Evolutionary conservation across 1,140 invertebrate species (phyloP), one percentile per base, ranked within the genome.

Genomic region (Brachionus rotundiformis): DNA sequence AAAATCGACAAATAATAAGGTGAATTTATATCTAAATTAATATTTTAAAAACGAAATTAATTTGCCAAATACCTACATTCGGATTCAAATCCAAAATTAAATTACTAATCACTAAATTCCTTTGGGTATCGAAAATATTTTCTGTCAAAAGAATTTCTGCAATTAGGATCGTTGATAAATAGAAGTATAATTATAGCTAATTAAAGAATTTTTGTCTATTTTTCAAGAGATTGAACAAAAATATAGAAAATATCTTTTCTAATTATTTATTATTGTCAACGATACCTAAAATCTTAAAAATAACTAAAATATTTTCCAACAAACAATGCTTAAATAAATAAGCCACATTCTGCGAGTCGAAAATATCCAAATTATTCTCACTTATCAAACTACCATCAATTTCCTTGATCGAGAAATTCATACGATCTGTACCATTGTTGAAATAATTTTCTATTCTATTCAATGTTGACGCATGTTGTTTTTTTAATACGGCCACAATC

Each of bases 241-340:
- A 41, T 11, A 13, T 1, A n/a, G 3, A 49, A 4, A 25, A 54
- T 1, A 54, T 54, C 1, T 0, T 19, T 54, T 11, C 0, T 7
- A 68, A 33, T 68, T 8, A 68, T 68, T 68, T 36, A 68, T 68
- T 36, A 33, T 68, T 68, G 16, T 68, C 19, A 68, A 68, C 0
- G 16, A 36, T n/a, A 10, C 63, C 33, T 19, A 68, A 68, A 33
- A 68, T 68, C 10, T 68, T 68, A 23, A 33, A 68, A 68, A 68
- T n/a, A 68, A 33, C 33, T n/a, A 68, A 68, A 19, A 68, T 39
- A 8, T 68, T 68, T 36, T 68, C 29, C 11, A 68, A 68, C n/a
- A 68, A 68, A 68, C 16, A 68, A 68, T 41, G 13, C 19, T 36
- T 36, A n/a, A 68, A 8, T 68, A 68, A 36, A 68, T 19, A 68